These are phyloP conservation scores for Ascidia mentula DNA, from an alignment of 23 tunicate species.

Conservation along the genomic window DNA sequence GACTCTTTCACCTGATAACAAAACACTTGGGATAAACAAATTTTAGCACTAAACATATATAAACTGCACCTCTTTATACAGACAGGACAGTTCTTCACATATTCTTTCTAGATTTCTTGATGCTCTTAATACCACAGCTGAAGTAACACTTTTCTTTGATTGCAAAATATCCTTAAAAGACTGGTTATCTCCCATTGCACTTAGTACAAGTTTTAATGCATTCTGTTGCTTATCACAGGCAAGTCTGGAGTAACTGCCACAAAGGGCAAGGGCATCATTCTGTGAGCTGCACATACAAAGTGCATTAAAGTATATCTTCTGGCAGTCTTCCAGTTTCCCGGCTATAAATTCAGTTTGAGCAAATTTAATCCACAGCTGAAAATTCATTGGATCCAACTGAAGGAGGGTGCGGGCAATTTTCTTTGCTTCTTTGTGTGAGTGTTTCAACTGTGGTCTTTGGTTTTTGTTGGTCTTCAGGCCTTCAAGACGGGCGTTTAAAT, in stretches of 20 bases:
- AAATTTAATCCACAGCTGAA: slow-evolving; percentile 61
- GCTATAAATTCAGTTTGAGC: slow-evolving; percentile 57
- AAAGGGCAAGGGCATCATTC: slow-evolving; percentile 24
- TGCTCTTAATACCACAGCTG: slow-evolving; percentile 33
- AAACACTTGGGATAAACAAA: neutral
- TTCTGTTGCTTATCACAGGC: slow-evolving; percentile 10
- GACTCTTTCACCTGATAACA: neutral
- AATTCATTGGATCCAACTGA: slow-evolving; percentile 37
- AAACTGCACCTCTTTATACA: slow-evolving; percentile 38
- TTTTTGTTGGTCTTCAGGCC: neutral
- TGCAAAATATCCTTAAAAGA: slow-evolving; percentile 40
- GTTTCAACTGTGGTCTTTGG: slow-evolving; percentile 23
- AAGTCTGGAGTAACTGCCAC: slow-evolving; percentile 24
- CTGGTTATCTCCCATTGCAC: slow-evolving; percentile 54
- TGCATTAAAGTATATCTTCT: slow-evolving; percentile 37
- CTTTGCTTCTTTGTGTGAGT: slow-evolving; percentile 66
- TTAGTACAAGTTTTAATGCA: slow-evolving; percentile 10
- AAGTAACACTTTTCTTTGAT: slow-evolving; percentile 25
- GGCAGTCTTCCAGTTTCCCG: slow-evolving; percentile 48
- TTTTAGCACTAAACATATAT: neutral
- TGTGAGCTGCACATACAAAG: slow-evolving; percentile 52
- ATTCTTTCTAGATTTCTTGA: slow-evolving; percentile 24
- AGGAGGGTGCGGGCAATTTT: slow-evolving; percentile 52
- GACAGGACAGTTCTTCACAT: slow-evolving; percentile 56
- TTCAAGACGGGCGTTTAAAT: slow-evolving; percentile 11